Conservation (phyloP, 2,888 invertebrate genomes). For the Pherbina coryleti region DNA sequence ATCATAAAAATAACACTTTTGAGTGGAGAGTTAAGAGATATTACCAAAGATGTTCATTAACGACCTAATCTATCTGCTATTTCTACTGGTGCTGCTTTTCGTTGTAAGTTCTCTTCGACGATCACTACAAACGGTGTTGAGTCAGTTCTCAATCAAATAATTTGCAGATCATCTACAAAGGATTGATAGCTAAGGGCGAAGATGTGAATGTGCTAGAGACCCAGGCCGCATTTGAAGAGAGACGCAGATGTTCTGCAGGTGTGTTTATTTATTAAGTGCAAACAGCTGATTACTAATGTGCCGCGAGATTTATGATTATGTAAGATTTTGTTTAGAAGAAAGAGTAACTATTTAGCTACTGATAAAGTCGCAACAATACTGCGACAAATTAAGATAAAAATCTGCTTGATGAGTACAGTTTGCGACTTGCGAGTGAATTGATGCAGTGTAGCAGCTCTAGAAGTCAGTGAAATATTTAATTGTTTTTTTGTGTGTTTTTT, state of each 20-base stretch:
- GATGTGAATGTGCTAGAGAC: conserved; percentile 29
- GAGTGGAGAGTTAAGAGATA: neutral
- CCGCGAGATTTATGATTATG: no score
- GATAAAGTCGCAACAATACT: neutral
- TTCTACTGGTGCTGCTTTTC: conserved; percentile 53
- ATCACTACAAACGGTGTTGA: neutral
- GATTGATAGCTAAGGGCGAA: conserved; percentile 35
- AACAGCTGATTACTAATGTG: neutral
- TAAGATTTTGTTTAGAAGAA: neutral
- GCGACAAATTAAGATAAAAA: neutral
- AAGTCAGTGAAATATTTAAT: neutral
- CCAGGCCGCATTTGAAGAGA: conserved; percentile 40
- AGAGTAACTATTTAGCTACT: neutral
- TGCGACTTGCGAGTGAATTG: neutral
- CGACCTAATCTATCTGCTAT: conserved; percentile 55
- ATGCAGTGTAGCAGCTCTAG: neutral
- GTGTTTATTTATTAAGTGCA: conserved; percentile 21
- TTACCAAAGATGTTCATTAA: conserved; percentile 49
- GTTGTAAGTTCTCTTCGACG: conserved; percentile 55
- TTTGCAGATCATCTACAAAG: conserved; percentile 50
- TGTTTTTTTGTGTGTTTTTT: neutral
- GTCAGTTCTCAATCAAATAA: neutral
- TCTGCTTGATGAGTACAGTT: neutral
- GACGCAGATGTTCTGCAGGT: conserved; percentile 43
- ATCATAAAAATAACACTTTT: neutral